Evolutionary conservation across 2,797 vertebrate genomes (phyloP), one percentile per base, ranked within the genome.

Genomic region (Ctenopoma kingsleyae): DNA sequence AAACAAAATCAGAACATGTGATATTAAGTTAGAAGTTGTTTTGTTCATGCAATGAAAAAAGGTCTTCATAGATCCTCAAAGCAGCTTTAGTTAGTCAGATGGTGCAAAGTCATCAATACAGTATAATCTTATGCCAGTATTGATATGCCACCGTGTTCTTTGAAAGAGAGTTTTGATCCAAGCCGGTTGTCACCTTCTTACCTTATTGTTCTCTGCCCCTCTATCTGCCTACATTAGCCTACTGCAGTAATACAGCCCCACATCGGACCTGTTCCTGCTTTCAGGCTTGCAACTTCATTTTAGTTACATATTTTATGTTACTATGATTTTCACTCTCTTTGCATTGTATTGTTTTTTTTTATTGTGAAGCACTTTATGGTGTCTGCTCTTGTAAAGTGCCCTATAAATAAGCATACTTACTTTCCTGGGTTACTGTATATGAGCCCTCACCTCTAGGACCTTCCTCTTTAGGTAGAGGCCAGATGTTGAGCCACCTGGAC

Each of bases 401-500:
- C 2, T 27, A 17, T 41, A 22, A 60, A 61, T 46, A 0, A 59
- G 32, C 16, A 27, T 10, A 51, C 71, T 55, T 22, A 55, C 92
- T 92, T 93, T 94, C 23, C 93, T 91, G 3, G 2, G 92, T 94
- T 36, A 32, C 30, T 32, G 30, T 32, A 93, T 91, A 40, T 92
- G 91, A 68, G 94, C 92, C 81, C 94, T 90, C 83, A 94, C 95
- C 80, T 94, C 94, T 77, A 93, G 71, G 92, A 92, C 71, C 89
- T 91, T 78, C 90, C 91, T 20, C 94, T 94, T 0, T 95, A 95
- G 0, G 94, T 93, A 22, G 92, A 76, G 30, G 94, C 94, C 81
- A 97, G 94, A 93, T 97, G 96, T 80, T 96, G 95, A 80, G 93
- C 96, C 87, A 91, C 88, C 88, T 91, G 91, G 85, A 87, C 78